phyloP scores from a whole-genome alignment of 2,113 vertebrate genomes.

The Tupaia chinensis region DNA sequence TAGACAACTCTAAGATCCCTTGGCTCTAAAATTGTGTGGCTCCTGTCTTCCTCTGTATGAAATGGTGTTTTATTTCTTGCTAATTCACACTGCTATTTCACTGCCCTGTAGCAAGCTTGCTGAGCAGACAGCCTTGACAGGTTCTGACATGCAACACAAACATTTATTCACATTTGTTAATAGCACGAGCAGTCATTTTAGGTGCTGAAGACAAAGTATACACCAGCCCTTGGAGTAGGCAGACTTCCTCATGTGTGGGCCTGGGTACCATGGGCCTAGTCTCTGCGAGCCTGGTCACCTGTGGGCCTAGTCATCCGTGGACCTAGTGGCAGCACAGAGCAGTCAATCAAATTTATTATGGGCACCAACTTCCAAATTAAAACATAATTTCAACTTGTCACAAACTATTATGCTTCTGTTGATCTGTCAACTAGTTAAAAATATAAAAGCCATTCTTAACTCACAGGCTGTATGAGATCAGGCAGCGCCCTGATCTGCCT shows the following conservation, averaged over 20 bases:
- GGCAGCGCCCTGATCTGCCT: no score
- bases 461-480: background rate
- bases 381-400: background rate
- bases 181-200: background rate
- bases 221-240: no score
- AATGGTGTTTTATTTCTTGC: background rate
- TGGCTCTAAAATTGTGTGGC: background rate
- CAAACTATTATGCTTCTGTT: background rate
- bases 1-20: background rate
- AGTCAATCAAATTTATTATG: background rate
- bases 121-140: background rate
- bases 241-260: no score
- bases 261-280: no score
- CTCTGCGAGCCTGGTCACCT: no score
- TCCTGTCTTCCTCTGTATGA: fast-evolving
- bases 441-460: background rate
- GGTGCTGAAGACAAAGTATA: background rate
- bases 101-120: no score
- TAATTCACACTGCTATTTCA: background rate
- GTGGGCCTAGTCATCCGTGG: no score
- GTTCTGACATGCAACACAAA: no score
- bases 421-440: background rate
- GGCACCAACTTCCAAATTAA: background rate
- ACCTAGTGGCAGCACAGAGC: no score
- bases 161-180: no score